Evolutionary conservation across 2,888 invertebrate genomes (phyloP), one percentile per base, ranked within the genome.

Genomic region (Unio pictorum): DNA sequence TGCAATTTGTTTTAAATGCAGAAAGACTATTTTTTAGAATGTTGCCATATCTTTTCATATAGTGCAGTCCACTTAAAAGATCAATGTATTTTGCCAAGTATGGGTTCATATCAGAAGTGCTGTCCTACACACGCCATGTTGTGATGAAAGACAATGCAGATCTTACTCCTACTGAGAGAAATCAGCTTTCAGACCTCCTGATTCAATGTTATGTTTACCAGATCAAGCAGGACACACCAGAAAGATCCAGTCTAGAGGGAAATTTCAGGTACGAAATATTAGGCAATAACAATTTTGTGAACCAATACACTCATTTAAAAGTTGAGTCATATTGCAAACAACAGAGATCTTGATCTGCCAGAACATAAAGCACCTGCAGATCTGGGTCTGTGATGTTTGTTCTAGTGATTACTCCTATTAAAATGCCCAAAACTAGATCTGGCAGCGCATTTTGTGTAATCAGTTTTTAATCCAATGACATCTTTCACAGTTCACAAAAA

Each of bases 121-220:
- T 93, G 77, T 92, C 91, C 75, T 93, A 93, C 81, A 91, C 93
- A 55, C 85, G 87, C 26, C 85, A 84, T 71, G 92, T 92, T 73
- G 89, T 93, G 55, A 92, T 92, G 81, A 90, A 92, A 61, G 80
- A 73, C 26, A 92, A 92, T 76, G 91, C 93, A 84, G 92, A 93
- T 15, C 90, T 92, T 78, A 91, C 92, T 28, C 75, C 80, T 11
- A 80, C 82, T 26, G 93, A 93, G 68, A 92, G 92, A 84, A 92
- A 93, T 80, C 93, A 93, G 82, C 91, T 94, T 68, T 93, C 93
- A 23, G 93, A 93, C 88, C 91, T 94, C 82, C 93, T 93, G 62
- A 91, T 94, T 23, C 92, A 93, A 89, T 93, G 93, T 71, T 93
- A 93, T 83, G 92, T 93, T 1, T 93, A 94, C 84, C 91, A 92